A percentile compares a stretch with the other conserved stretches of the same genome.
Conservation (phyloP, 2,797 vertebrate genomes). For the Amblyraja radiata region DNA sequence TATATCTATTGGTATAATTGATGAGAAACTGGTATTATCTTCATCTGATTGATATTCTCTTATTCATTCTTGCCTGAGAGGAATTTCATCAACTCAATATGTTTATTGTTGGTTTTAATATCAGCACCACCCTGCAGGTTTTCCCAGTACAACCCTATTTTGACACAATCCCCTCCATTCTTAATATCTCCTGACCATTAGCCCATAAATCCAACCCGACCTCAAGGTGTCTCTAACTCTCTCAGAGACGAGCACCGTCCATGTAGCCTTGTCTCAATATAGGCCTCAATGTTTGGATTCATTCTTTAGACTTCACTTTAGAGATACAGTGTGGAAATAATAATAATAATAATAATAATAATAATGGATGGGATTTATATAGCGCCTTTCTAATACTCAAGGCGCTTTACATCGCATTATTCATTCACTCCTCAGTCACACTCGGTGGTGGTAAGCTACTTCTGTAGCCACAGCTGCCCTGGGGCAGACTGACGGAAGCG, state of each 20-base stretch:
- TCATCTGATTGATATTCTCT: not conserved
- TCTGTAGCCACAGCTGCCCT: too few relatives aligned
- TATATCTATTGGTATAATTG: not conserved
- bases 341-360: too few relatives aligned
- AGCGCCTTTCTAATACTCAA: too few relatives aligned
- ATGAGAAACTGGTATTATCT: not conserved
- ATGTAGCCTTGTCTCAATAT: not conserved
- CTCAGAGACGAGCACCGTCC: not conserved
- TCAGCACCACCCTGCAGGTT: not conserved
- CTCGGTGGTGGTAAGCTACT: too few relatives aligned
- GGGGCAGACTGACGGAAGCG: too few relatives aligned
- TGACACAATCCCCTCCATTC: not conserved
- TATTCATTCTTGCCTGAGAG: not conserved
- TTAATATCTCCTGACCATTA: not conserved
- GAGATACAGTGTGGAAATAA: too few relatives aligned
- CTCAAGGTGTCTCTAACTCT: not conserved
- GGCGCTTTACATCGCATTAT: too few relatives aligned
- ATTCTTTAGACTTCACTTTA: too few relatives aligned
- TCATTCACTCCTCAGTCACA: too few relatives aligned
- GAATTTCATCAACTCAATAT: not conserved
- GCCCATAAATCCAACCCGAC: not conserved
- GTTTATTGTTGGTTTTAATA: not conserved
- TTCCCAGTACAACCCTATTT: not conserved
- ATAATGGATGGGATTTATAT: too few relatives aligned
- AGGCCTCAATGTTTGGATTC: not conserved